Evolutionary conservation across 2,888 invertebrate genomes (phyloP).

Genomic region (Dryobota labecula): DNA sequence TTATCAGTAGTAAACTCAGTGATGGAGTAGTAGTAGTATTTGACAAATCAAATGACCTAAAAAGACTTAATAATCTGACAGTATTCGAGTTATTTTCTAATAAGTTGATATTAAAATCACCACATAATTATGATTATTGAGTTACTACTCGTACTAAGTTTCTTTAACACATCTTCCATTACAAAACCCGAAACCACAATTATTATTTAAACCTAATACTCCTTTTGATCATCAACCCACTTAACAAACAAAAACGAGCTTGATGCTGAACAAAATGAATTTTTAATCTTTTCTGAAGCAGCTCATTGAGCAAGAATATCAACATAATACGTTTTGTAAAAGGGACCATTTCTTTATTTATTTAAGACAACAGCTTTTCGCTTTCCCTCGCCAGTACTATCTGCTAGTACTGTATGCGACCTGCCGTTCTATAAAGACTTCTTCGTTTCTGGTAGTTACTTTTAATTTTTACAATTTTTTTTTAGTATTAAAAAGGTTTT

Average conservation of each 20-base stretch:
- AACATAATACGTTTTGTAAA: slow-evolving; percentile 39
- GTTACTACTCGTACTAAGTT: too few relatives aligned
- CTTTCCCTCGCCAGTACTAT: slow-evolving; percentile 16
- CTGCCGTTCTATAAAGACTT: slow-evolving; percentile 45
- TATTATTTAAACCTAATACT: slow-evolving; percentile 8
- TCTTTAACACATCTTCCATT: too few relatives aligned
- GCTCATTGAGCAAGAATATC: slow-evolving; percentile 35
- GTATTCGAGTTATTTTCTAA: too few relatives aligned
- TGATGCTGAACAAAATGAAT: slow-evolving; percentile 19
- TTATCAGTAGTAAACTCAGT: too few relatives aligned
- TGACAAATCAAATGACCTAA: too few relatives aligned
- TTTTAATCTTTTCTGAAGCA: slow-evolving; percentile 33
- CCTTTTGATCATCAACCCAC: slow-evolving; percentile 13
- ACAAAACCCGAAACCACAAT: slow-evolving; percentile 8
- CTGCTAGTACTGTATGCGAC: slow-evolving; percentile 25
- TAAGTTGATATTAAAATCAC: too few relatives aligned
- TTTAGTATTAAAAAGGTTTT: slow-evolving; percentile 27
- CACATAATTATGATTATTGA: too few relatives aligned
- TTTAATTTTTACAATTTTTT: slow-evolving; percentile 27
- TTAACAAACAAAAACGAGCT: slow-evolving; percentile 10
- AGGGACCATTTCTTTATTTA: slow-evolving; percentile 42
- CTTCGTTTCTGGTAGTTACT: slow-evolving; percentile 28
- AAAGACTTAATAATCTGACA: too few relatives aligned
- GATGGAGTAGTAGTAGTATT: too few relatives aligned
- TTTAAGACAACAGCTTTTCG: slow-evolving; percentile 53